Evolutionary conservation across 2,888 invertebrate species (phyloP).

Genomic region (Cheilosia scutellata): DNA sequence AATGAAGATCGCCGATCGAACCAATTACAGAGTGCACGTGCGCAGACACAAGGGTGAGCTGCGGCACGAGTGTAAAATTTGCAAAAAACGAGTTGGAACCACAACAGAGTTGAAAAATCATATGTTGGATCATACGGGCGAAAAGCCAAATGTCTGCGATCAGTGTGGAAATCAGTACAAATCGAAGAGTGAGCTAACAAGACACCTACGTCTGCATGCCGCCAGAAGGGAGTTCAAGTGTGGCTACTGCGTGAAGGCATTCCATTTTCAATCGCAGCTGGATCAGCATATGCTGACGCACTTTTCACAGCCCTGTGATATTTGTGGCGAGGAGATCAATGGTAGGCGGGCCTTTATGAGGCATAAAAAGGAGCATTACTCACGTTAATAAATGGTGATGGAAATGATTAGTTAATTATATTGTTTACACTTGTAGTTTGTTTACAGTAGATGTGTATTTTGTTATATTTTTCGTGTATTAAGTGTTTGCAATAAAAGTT

Average conservation of each 20-base stretch:
- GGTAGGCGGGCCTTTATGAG: conserved; percentile 53
- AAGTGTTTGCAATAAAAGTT: conserved; percentile 41
- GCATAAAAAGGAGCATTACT: conserved; percentile 51
- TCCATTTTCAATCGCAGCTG: conserved; percentile 48
- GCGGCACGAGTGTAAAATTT: conserved; percentile 56
- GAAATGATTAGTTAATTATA: neutral
- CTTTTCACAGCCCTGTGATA: conserved; percentile 52
- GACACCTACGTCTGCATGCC: conserved; percentile 54
- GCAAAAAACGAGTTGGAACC: conserved; percentile 55
- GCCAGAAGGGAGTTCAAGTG: conserved; percentile 52
- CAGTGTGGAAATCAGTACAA: conserved; percentile 64
- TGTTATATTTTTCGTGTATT: neutral
- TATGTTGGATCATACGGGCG: conserved; percentile 69
- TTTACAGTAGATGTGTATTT: neutral
- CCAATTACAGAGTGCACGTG: conserved; percentile 69
- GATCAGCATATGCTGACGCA: conserved; percentile 58
- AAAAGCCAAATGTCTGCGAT: conserved; percentile 63
- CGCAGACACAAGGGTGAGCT: conserved; percentile 62
- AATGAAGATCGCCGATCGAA: conserved; percentile 62
- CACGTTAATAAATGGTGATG: neutral
- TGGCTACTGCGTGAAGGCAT: conserved; percentile 54
- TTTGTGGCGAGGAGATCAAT: conserved; percentile 54
- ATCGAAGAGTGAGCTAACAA: conserved; percentile 41
- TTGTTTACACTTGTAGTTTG: neutral
- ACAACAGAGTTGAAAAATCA: conserved; percentile 58